Base-by-base conservation (phyloP, 1,140 invertebrate species). In the Conus ventricosus region DNA sequence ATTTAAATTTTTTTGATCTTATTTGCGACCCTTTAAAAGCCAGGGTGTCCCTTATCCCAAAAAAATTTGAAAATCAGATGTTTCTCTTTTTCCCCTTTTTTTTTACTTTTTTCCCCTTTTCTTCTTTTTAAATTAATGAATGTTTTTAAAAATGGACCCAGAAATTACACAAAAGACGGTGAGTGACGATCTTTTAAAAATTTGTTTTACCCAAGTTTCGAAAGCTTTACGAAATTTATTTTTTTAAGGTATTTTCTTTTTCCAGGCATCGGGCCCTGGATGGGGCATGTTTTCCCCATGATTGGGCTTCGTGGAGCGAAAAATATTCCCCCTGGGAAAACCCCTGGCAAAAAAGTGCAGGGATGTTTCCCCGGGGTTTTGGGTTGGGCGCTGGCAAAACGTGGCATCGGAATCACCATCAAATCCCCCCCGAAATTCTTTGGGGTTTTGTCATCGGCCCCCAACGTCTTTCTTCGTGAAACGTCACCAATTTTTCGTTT, bases 281-380 rank as follows among this genome's bases (percentile, higher is more conserved):
- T 93, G 98, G 99, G 98, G 99, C 94, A 99, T 98, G n/a, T 99
- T 99, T 94, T n/a, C n/a, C 98, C 99, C 11, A 97, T 99, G 97
- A 94, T 99, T n/a, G n/a, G 90, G 98, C 98, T 0, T 98, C 98
- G 0, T 99, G 98, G 98, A 71, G 88, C 11, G 88, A 90, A 17
- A 17, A 85, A 88, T 10, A 25, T 88, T 10, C 98, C 98, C 0
- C 97, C 97, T 0, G 96, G n/a, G n/a, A n/a, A 97, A 90, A 96
- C 97, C 15, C 97, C 8, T 1, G 1, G 4, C 4, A 25, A 67
- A 0, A 67, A 15, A 1, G 39, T 51, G 20, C 15, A 10, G 25
- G 25, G 6, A 25, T 8, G 87, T 99, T 1, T 97, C 97, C 0
- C 97, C 98, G 93, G 95, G 93, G 95, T 98, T 25, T 97, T 99